Conservation (phyloP, 2,113 vertebrate genomes). For the Nymphicus hollandicus region DNA sequence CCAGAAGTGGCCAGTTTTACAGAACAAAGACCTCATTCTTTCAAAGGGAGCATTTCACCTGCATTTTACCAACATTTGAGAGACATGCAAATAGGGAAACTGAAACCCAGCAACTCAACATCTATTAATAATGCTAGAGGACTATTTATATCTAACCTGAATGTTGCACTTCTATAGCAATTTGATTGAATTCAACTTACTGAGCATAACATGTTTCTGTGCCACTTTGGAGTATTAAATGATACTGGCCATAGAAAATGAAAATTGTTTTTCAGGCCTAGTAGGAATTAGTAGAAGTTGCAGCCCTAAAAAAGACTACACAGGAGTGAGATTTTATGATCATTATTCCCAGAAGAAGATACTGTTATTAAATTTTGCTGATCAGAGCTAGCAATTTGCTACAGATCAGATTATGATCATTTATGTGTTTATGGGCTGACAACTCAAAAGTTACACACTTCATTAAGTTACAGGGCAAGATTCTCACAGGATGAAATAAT, state of each 20-base stretch:
- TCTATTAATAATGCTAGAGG: constrained; percentile 35
- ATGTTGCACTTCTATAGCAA: neutral
- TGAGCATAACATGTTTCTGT: neutral
- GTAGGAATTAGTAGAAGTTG: neutral
- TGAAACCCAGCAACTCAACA: neutral
- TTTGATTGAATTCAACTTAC: neutral
- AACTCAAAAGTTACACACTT: neutral
- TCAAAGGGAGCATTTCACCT: neutral
- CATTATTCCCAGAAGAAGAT: neutral
- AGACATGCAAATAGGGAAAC: neutral
- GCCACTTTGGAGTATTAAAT: neutral
- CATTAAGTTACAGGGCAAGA: constrained; percentile 8
- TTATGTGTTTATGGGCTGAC: neutral
- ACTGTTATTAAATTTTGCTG: neutral
- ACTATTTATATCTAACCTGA: constrained; percentile 41
- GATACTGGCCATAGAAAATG: neutral
- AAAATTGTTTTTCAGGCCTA: neutral
- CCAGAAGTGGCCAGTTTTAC: neutral
- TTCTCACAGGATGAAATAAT: neutral
- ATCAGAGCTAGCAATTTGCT: neutral
- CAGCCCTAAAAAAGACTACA: neutral
- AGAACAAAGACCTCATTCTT: neutral
- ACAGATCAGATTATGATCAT: neutral
- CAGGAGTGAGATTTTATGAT: neutral
- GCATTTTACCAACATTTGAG: neutral